Conservation (phyloP, 23 tunicate species). For the Botrylloides violaceus region DNA sequence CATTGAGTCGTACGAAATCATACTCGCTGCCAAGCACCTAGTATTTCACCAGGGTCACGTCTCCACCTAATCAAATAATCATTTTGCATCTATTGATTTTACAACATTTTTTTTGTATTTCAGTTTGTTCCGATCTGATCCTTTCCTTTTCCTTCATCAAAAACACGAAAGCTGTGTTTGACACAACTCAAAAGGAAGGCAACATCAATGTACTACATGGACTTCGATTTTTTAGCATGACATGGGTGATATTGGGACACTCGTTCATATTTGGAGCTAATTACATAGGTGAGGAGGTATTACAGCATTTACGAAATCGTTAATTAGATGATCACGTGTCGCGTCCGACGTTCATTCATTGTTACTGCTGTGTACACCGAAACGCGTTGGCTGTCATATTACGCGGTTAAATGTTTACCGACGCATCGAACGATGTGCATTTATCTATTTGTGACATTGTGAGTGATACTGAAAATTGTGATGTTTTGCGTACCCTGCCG, state of each 20-base stretch:
- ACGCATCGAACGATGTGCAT: no score
- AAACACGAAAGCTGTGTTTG: slow-evolving; percentile 58
- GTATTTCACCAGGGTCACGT: not conserved
- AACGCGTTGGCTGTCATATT: no score
- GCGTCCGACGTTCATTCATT: no score
- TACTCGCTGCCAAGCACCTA: no score
- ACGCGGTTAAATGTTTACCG: no score
- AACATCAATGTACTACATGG: slow-evolving; percentile 90
- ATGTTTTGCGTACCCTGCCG: no score
- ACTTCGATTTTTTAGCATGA: slow-evolving; percentile 82
- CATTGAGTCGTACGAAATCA: no score
- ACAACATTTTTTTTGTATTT: not conserved
- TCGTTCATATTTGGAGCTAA: slow-evolving; percentile 35
- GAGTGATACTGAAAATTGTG: no score
- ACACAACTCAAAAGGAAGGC: slow-evolving; percentile 49
- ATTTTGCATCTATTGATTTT: not conserved
- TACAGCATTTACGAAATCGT: no score
- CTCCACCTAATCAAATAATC: not conserved
- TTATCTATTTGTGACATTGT: no score
- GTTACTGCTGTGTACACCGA: no score
- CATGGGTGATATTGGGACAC: slow-evolving; percentile 95
- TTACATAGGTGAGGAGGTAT: slow-evolving; percentile 25
- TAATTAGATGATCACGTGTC: no score
- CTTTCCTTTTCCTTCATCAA: slow-evolving; percentile 53
- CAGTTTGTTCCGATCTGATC: slow-evolving; percentile 12